Percentiles rank a stretch among this genome's conserved stretches.
Evolutionary conservation across 2,888 invertebrate species (phyloP).

Genomic region (Caenorhabditis panamensis): DNA sequence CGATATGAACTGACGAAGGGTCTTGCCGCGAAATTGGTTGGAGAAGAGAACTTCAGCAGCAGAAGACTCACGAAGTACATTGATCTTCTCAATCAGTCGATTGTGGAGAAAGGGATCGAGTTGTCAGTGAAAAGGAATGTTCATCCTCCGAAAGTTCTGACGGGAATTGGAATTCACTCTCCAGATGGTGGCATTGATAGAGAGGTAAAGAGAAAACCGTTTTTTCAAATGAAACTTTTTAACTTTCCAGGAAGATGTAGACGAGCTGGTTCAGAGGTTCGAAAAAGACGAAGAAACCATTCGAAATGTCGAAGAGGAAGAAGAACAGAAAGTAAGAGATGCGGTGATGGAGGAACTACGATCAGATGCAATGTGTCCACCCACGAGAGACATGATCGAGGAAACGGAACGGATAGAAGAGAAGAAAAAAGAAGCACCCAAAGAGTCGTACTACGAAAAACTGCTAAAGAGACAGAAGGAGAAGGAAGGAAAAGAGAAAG

Average conservation of each 20-base stretch:
- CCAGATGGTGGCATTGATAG: conserved; percentile 64
- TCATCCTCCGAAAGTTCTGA: conserved; percentile 68
- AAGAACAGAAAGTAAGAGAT: conserved; percentile 23
- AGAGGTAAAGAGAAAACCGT: conserved; percentile 13
- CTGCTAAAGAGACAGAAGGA: conserved; percentile 59
- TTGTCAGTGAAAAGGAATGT: conserved; percentile 61
- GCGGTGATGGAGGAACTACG: conserved; percentile 41
- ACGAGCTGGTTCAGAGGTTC: conserved; percentile 49
- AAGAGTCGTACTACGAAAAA: conserved; percentile 67
- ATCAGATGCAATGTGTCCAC: conserved; percentile 66
- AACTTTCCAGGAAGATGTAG: conserved; percentile 57
- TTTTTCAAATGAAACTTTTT: not conserved
- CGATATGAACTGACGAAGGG: conserved; percentile 62
- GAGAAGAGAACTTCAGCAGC: conserved; percentile 53
- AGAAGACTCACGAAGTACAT: conserved; percentile 54
- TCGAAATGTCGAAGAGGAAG: conserved; percentile 18
- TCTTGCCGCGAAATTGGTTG: conserved; percentile 54
- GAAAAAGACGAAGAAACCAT: conserved; percentile 26
- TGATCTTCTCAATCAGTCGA: conserved; percentile 43
- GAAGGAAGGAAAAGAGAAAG: conserved; percentile 33
- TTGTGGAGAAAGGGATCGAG: conserved; percentile 57
- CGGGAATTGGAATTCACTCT: conserved; percentile 63
- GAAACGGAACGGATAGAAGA: conserved; percentile 55
- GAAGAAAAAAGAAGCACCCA: conserved; percentile 56
- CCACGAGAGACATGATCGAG: conserved; percentile 64